Conservation (phyloP, 1,140 invertebrate species). For the Melanaphis sacchari region DNA sequence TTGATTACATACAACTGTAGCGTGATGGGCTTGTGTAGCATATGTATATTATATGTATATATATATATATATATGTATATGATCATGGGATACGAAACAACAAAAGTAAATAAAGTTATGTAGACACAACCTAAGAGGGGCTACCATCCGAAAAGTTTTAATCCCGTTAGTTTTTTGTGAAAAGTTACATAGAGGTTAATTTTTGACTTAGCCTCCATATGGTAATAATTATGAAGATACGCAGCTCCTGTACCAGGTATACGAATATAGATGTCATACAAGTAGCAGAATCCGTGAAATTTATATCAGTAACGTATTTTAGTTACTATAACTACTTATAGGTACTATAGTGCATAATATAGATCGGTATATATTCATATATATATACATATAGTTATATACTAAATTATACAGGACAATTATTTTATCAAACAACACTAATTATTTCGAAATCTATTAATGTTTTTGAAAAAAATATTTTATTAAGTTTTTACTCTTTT, state of each 20-base stretch:
- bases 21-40: neutral
- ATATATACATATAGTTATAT: no score
- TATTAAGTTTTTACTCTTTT: no score
- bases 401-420: no score
- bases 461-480: no score
- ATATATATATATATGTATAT: no score
- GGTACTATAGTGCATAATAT: no score
- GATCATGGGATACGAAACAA: neutral
- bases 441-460: no score
- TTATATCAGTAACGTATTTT: neutral
- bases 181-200: slow-evolving; percentile 32
- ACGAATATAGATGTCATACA: neutral
- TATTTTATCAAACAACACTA: no score
- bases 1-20: neutral
- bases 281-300: neutral
- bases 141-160: slow-evolving; percentile 27
- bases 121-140: neutral
- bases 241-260: neutral
- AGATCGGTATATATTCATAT: no score
- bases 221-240: slow-evolving; percentile 10
- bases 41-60: no score
- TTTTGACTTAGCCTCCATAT: neutral
- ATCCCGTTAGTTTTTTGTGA: slow-evolving; percentile 4
- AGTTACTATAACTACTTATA: no score
- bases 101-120: neutral